Base-by-base conservation (phyloP, 2,113 vertebrate genomes). In the Nesospiza acunhae region DNA sequence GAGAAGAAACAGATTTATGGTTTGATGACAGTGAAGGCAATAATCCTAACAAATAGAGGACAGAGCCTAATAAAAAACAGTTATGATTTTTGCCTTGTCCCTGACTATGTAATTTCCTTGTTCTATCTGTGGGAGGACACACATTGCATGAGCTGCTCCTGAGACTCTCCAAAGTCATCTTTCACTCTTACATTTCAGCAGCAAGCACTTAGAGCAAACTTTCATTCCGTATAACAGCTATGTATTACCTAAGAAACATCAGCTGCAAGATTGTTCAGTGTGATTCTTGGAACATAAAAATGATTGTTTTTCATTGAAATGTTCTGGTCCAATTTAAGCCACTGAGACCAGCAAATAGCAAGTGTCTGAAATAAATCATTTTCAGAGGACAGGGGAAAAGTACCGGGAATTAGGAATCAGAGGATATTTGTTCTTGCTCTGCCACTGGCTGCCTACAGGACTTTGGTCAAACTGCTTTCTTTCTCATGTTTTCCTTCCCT, bases 31-130 rank as follows among this genome's bases (percentile, higher is more conserved):
- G 84, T 62, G 59, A 87, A 96, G 76, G 91, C 95, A 97, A 92
- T 96, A 97, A 96, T 96, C 84, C 55, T 91, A 95, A 95, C 78
- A 94, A 91, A 88, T 85, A 91, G 94, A 91, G 59, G 88, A 96
- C 87, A 95, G 83, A 83, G 58, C 42, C 64, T 89, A 91, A 93
- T 96, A 95, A 96, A 96, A 97, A 94, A 49, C 89, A 93, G 95
- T 94, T 95, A 93, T 76, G 91, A 95, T 95, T 97, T 96, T 96
- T 94, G 63, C 89, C 93, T 95, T 95, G 89, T 97, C 89, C 94
- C 94, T 94, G 90, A 91, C 92, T 94, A 52, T 95, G 88, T 96
- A 80, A 93, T 96, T 95, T 94, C 84, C 94, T 96, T 78, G 86
- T 90, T 96, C 93, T 89, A 47, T 84, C 78, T 91, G 78, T 94